Evolutionary conservation across 2,888 invertebrate species (phyloP).

Genomic region (Chloroclysta siterata): DNA sequence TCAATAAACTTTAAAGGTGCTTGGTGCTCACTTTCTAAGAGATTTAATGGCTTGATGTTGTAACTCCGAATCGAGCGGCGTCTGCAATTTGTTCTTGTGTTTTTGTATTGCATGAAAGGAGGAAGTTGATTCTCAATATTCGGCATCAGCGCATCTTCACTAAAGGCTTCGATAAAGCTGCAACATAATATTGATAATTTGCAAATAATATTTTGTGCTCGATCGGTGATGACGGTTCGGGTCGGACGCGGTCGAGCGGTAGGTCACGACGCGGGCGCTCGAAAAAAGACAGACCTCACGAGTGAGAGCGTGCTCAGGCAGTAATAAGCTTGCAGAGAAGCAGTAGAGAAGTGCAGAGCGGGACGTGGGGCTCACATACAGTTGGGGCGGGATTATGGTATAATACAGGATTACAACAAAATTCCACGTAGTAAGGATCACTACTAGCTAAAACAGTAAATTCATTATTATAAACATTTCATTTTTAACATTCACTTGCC

Average conservation of each 20-base stretch:
- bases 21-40: conserved; percentile 51
- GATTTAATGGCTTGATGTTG: conserved; percentile 43
- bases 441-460: conserved; percentile 71
- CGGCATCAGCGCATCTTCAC: conserved; percentile 67
- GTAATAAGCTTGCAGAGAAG: conserved; percentile 85
- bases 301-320: conserved; percentile 83
- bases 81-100: conserved; percentile 35
- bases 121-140: conserved; percentile 40
- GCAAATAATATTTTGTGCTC: conserved; percentile 71
- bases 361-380: conserved; percentile 83
- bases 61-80: conserved; percentile 39
- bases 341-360: conserved; percentile 85
- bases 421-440: conserved; percentile 70
- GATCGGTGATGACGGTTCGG: conserved; percentile 59
- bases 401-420: conserved; percentile 82
- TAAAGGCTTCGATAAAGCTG: conserved; percentile 77
- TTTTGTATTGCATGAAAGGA: conserved; percentile 40
- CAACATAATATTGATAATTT: conserved; percentile 73
- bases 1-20: conserved; percentile 37
- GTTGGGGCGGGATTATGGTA: conserved; percentile 79
- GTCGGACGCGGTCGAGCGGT: conserved; percentile 43
- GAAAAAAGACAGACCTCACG: conserved; percentile 68
- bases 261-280: conserved; percentile 67
- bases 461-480: conserved; percentile 50
- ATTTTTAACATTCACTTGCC: conserved; percentile 44